Evolutionary conservation across 1,140 invertebrate genomes (phyloP), one percentile per base, ranked within the genome.

Genomic region (Myzus persicae): DNA sequence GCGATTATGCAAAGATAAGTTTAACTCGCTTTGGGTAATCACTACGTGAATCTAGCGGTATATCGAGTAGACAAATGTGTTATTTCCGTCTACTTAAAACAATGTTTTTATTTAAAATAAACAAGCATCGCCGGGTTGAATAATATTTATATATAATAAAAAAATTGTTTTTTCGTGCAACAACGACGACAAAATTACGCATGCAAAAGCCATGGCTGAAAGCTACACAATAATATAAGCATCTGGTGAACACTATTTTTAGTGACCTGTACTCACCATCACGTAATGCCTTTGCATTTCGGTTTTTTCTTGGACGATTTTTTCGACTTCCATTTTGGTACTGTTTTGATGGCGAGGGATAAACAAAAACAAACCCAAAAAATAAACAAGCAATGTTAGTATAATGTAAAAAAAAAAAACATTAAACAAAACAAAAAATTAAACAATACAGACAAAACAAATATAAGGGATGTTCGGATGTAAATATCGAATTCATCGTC

Each of bases 201-300:
- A 90, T 90, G 51, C 89, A 90, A 90, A 90, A 93, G 90, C 76
- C 84, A 91, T 22, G 6, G 36, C 36, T 90, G 59, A 91, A 93
- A 54, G 51, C 89, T 59, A 67, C 54, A 40, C 38, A 59, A 76
- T 76, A n/a, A 90, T 26, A 90, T 20, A 59, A 42, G 51, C 89
- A 51, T 46, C 20, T 40, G 38, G 91, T 93, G 36, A 85, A 84
- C 81, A 84, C 81, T 82, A 93, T 51, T 84, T 76, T 38, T 36
- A 38, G 36, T 82, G 91, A 26, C 44, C 67, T 48, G 46, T 93
- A 96, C 97, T 98, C 97, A 99, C 98, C 98, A 99, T 99, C 94
- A 99, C 98, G 96, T 99, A 99, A 97, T 99, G 98, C 95, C 98
- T 97, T 96, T 99, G 98, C 97, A 99, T 99, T 96, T 99, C 98